Percentiles rank a stretch among this genome's conserved stretches.
These are phyloP conservation scores for Chalcis sispes DNA, from an alignment of 2,888 invertebrate species.

Conservation along the genomic window DNA sequence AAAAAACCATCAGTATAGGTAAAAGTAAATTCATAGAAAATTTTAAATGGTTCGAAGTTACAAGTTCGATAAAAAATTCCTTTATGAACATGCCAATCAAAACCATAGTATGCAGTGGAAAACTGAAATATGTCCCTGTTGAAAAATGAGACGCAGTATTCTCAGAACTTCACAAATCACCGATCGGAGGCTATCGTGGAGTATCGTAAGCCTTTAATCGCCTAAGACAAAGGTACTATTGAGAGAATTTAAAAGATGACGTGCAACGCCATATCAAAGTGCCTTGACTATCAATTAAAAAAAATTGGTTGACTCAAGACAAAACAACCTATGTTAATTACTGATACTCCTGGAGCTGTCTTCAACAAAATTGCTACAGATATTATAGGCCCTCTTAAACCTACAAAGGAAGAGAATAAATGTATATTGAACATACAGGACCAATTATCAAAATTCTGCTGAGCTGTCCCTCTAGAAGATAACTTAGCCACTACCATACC, in stretches of 20 bases:
- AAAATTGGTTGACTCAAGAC: constrained; percentile 18
- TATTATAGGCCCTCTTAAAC: not conserved
- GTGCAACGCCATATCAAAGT: constrained; percentile 28
- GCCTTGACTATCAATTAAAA: constrained; percentile 27
- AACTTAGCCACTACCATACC: constrained; percentile 55
- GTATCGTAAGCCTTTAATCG: constrained; percentile 48
- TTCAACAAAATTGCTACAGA: not conserved
- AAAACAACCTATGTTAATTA: not conserved
- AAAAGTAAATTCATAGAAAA: too few species aligned
- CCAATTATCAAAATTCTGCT: too few species aligned
- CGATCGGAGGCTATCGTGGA: constrained; percentile 16
- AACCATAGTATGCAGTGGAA: not conserved
- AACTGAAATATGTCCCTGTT: not conserved
- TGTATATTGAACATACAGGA: constrained; percentile 53
- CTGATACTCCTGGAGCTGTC: not conserved
- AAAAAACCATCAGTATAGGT: too few species aligned
- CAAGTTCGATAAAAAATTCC: not conserved
- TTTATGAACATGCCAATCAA: not conserved
- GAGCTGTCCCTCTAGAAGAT: constrained; percentile 44
- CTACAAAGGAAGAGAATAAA: too few species aligned
- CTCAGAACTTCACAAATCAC: constrained; percentile 33
- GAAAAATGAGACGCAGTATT: constrained; percentile 2
- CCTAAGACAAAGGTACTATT: constrained; percentile 36
- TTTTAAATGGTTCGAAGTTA: not conserved
- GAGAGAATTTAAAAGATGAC: constrained; percentile 29